Conservation (phyloP, 2,113 vertebrate genomes). For the Diglossa brunneiventris region DNA sequence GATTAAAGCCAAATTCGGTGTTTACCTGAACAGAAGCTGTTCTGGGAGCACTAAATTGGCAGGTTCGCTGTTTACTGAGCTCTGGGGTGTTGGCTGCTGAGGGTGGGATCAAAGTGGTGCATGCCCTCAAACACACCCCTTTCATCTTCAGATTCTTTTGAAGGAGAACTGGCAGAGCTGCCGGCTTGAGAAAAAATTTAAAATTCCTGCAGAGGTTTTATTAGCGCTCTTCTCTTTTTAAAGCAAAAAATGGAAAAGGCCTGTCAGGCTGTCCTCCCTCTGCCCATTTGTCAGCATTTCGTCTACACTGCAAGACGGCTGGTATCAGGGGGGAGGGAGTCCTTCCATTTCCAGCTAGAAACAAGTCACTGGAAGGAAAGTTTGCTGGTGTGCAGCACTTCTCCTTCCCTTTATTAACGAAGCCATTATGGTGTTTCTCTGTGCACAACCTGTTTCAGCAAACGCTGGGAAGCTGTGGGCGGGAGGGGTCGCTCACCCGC, state of each 20-base stretch:
- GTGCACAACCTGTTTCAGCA: background rate
- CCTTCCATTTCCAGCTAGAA: background rate
- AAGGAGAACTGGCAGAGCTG: background rate
- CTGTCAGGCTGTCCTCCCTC: background rate
- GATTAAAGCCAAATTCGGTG: background rate
- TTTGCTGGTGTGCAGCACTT: background rate
- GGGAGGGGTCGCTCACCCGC: background rate
- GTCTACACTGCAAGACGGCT: background rate
- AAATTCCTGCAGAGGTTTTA: background rate
- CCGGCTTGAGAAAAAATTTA: background rate
- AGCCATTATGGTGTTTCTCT: background rate
- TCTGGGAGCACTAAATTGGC: background rate
- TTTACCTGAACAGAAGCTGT: background rate
- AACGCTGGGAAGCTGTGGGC: background rate
- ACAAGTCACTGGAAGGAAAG: background rate
- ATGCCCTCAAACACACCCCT: conserved; percentile 30
- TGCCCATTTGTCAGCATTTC: conserved; percentile 8
- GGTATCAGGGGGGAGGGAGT: background rate
- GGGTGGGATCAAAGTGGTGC: conserved; percentile 45
- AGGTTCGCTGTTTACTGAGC: background rate
- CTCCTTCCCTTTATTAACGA: background rate
- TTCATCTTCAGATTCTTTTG: conserved; percentile 39
- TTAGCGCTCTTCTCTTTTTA: background rate
- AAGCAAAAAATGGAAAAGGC: background rate
- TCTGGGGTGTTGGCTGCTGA: conserved; percentile 8